A percentile compares a stretch with the other conserved stretches of the same genome.
phyloP scores from a whole-genome alignment of 1,140 invertebrate species.

The Drosophila bifasciata region DNA sequence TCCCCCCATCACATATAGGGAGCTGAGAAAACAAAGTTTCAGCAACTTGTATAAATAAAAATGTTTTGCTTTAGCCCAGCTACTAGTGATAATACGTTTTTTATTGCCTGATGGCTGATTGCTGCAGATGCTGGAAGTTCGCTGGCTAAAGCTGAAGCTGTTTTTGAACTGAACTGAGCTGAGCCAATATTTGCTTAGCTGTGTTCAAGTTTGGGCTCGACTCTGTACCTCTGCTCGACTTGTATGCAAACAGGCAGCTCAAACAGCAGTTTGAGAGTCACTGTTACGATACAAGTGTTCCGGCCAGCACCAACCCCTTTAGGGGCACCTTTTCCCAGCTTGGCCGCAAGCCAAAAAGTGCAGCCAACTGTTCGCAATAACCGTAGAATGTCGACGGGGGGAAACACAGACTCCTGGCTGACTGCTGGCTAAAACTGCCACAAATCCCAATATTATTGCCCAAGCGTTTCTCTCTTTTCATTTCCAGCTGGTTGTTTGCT shows the following conservation, averaged over 20 bases:
- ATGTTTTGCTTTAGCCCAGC: conserved; percentile 25
- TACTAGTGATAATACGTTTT: conserved; percentile 49
- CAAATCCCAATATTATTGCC: conserved; percentile 71
- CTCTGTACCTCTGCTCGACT: conserved; percentile 33
- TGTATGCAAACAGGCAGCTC: conserved; percentile 69
- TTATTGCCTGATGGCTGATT: not conserved
- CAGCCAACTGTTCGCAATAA: conserved; percentile 62
- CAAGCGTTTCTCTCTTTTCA: conserved; percentile 39
- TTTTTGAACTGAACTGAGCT: conserved; percentile 45
- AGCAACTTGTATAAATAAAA: conserved; percentile 48
- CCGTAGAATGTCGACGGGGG: conserved; percentile 19
- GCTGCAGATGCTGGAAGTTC: conserved; percentile 37
- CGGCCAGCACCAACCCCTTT: conserved; percentile 5
- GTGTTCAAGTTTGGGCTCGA: conserved; percentile 68
- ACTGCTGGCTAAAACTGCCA: conserved; percentile 56
- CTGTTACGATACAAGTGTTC: conserved; percentile 55
- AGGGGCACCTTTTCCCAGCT: conserved; percentile 2
- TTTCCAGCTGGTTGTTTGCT: conserved; percentile 55
- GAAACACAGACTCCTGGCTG: conserved; percentile 16
- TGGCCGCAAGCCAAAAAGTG: conserved; percentile 58
- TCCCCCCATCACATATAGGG: too few relatives aligned
- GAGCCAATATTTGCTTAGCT: conserved; percentile 74
- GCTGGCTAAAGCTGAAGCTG: not conserved
- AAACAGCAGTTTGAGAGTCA: conserved; percentile 68
- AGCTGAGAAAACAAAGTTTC: conserved; percentile 34